Evolutionary conservation across 2,113 vertebrate species (phyloP).

Genomic region (Microcebus jonahi): DNA sequence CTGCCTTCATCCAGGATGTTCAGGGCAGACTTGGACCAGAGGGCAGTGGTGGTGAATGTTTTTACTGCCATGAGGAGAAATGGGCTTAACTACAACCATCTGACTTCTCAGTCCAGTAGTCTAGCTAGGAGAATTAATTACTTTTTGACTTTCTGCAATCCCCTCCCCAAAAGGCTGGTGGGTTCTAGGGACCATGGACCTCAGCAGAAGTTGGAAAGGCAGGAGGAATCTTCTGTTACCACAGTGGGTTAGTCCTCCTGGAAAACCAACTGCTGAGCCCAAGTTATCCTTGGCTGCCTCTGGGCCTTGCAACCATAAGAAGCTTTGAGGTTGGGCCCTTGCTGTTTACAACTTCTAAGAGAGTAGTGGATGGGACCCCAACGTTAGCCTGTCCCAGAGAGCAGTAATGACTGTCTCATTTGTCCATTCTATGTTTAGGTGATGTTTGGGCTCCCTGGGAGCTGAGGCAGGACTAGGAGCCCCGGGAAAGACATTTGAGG

Average conservation of each 20-base stretch:
- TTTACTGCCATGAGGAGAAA: background rate
- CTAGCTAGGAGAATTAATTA: background rate
- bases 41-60: background rate
- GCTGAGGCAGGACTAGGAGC: constrained; percentile 1
- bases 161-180: background rate
- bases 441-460: background rate
- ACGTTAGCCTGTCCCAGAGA: background rate
- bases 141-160: constrained; percentile 11
- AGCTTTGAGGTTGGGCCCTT: constrained; percentile 28
- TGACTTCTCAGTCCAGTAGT: background rate
- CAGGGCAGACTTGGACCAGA: background rate
- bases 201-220: constrained; percentile 10
- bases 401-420: background rate
- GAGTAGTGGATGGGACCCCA: background rate
- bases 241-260: background rate
- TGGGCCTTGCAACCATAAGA: background rate
- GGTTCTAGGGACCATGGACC: constrained; percentile 20
- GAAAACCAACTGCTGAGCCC: background rate
- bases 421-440: background rate
- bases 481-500: background rate
- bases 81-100: background rate
- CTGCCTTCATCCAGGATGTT: background rate
- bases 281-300: background rate
- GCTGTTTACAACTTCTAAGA: background rate
- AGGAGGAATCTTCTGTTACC: background rate